phyloP scores from a whole-genome alignment of 2,797 vertebrate genomes.

The Pempheris klunzingeri region DNA sequence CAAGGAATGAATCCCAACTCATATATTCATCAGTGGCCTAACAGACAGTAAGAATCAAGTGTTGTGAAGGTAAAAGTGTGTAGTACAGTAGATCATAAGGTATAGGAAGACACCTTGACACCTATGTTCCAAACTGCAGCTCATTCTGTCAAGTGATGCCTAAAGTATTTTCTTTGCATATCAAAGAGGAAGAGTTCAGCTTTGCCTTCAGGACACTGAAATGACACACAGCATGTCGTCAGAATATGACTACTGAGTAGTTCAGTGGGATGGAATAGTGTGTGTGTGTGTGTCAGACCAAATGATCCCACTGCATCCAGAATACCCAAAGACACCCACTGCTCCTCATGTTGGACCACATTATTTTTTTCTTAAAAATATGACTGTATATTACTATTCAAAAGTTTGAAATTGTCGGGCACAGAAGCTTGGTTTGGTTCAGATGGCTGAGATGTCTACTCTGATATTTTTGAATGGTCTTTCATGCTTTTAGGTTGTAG shows the following conservation, averaged over 20 bases:
- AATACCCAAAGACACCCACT: neutral
- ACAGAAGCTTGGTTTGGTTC: no score
- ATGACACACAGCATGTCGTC: constrained; percentile 60
- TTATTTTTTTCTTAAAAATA: neutral
- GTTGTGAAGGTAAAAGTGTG: constrained; percentile 12
- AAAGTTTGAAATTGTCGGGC: no score
- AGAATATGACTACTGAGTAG: constrained; percentile 48
- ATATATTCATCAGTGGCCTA: neutral
- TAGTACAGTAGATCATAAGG: neutral
- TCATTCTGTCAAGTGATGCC: constrained; percentile 43
- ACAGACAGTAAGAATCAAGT: constrained; percentile 2
- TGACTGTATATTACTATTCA: no score
- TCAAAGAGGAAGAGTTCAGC: constrained; percentile 50
- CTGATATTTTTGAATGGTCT: no score
- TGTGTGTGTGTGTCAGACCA: constrained; percentile 9
- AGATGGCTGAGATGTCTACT: no score
- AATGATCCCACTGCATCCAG: constrained; percentile 8
- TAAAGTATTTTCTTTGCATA: constrained; percentile 65
- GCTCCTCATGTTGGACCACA: neutral
- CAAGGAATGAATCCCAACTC: neutral
- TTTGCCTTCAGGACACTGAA: constrained; percentile 45
- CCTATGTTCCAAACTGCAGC: constrained; percentile 37
- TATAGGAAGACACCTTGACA: constrained; percentile 1
- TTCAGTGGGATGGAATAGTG: constrained; percentile 25
- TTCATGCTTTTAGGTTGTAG: no score